Conservation (phyloP, 1,140 invertebrate genomes). For the Drosophila bocqueti region DNA sequence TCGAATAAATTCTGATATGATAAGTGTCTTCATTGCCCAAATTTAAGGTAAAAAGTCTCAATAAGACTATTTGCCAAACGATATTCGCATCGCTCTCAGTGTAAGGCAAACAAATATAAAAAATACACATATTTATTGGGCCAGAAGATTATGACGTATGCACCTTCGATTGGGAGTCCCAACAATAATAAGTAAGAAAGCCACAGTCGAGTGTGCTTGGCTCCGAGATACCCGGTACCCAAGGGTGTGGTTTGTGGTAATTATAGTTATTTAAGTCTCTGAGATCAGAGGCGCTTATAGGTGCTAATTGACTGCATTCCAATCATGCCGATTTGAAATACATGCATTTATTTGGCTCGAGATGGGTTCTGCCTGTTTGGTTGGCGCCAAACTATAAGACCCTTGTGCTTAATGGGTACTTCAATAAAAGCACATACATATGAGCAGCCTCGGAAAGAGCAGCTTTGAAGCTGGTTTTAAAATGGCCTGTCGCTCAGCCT, state of each 20-base stretch:
- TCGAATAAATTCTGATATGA: neutral
- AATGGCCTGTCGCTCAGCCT: constrained; percentile 48
- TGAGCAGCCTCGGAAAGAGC: constrained; percentile 10
- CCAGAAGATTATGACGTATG: constrained; percentile 32
- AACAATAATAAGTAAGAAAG: constrained; percentile 9
- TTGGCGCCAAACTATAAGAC: neutral
- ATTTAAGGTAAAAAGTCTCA: neutral
- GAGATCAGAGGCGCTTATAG: neutral
- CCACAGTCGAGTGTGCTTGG: neutral
- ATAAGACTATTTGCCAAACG: neutral
- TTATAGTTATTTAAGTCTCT: too few relatives aligned
- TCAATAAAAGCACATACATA: constrained; percentile 12
- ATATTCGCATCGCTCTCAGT: neutral
- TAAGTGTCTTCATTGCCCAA: neutral
- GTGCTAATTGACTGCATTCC: neutral
- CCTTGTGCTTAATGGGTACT: neutral
- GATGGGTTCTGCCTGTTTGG: neutral
- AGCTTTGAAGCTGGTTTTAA: constrained; percentile 73
- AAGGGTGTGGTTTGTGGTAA: neutral
- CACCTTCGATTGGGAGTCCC: constrained; percentile 51
- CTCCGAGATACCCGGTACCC: neutral
- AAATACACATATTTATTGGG: neutral
- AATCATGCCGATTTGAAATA: neutral
- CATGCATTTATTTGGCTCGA: neutral
- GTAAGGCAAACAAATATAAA: neutral